These are phyloP conservation scores for Poicephalus gulielmi DNA, from an alignment of 2,113 vertebrate species.

Conservation along the genomic window DNA sequence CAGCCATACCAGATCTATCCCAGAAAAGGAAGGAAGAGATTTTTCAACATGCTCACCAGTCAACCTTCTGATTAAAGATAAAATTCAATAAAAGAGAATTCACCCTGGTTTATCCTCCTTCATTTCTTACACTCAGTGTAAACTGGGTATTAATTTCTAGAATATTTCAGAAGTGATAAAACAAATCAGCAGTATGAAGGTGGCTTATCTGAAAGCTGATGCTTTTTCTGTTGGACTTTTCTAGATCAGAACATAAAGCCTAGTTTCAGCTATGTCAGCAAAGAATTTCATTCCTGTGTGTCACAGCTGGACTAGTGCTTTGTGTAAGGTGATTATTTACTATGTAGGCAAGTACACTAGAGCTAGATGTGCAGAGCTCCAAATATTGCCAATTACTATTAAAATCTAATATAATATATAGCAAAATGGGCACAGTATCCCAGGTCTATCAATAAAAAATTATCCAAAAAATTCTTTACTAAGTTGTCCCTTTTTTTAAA, in stretches of 20 bases:
- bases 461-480: neutral
- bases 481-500: neutral
- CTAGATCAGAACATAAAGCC: neutral
- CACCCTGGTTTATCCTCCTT: neutral
- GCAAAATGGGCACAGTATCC: neutral
- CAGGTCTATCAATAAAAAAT: neutral
- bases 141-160: neutral
- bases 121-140: neutral
- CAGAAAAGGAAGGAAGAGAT: neutral
- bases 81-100: neutral
- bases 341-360: accelerated
- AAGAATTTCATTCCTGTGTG: neutral
- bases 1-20: neutral
- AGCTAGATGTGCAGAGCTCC: neutral
- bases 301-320: neutral
- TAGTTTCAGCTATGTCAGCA: neutral
- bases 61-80: neutral
- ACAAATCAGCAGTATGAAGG: neutral
- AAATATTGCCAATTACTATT: neutral
- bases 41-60: neutral
- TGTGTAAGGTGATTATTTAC: neutral
- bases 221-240: neutral
- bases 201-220: neutral
- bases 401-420: neutral
- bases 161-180: neutral